Evolutionary conservation across 2,888 invertebrate genomes (phyloP).

Genomic region (Conomelus anceps): DNA sequence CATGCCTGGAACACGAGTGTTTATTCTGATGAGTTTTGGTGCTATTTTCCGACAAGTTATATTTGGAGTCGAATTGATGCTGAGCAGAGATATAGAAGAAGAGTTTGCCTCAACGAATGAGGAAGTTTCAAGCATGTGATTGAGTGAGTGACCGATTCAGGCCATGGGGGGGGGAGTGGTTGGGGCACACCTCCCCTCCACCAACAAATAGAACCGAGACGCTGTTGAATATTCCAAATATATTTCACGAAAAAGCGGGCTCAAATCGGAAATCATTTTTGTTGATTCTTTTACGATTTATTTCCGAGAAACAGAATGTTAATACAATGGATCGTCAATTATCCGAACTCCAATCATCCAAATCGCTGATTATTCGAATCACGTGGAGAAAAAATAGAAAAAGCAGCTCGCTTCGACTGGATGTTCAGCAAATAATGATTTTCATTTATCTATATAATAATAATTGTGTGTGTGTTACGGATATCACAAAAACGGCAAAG

Average conservation of each 20-base stretch:
- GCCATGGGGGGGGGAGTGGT: neutral
- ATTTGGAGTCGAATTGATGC: neutral
- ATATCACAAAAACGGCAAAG: no score
- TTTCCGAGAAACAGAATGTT: neutral
- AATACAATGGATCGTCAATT: no score
- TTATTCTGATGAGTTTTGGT: neutral
- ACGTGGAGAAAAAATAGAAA: no score
- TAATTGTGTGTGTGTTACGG: no score
- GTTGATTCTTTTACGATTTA: neutral
- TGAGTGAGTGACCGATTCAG: neutral
- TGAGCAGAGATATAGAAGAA: neutral
- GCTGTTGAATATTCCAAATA: neutral
- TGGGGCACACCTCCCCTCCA: neutral
- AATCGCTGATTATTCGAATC: no score
- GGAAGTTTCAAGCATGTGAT: neutral
- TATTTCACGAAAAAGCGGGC: neutral
- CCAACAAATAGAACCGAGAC: no score
- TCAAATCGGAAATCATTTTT: neutral
- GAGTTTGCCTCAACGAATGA: neutral
- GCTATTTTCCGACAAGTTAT: neutral
- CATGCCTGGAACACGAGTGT: neutral
- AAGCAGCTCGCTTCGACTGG: no score
- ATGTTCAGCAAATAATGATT: no score
- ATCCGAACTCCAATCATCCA: no score
- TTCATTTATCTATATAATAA: no score